Evolutionary conservation across 2,797 vertebrate species (phyloP), one percentile per base, ranked within the genome.

Genomic region (Buceros bicornis): DNA sequence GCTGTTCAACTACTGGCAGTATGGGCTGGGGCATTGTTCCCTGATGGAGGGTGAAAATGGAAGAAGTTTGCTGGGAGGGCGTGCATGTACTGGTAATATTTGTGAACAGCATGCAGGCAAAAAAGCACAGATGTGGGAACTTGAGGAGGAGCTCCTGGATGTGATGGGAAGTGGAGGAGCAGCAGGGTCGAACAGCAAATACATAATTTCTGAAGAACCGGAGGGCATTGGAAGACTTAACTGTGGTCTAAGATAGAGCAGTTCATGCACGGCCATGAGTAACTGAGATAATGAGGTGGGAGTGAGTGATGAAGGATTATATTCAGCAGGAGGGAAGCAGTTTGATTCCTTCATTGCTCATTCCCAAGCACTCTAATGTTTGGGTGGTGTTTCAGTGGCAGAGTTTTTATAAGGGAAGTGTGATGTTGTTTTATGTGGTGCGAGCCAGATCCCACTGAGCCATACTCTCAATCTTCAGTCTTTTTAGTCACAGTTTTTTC

Each of bases 381-480:
- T 96, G 96, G 96, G 95, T 93, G 92, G 88, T 66, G 87, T 93
- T 95, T 96, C 64, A 6, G 88, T 89, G 93, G 91, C 89, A 92
- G 83, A 90, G 57, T 82, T 96, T 95, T 35, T 82, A 66, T 73
- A 77, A 95, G 86, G 78, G 60, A 96, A 96, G 95, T 95, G 93
- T 95, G 90, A 96, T 96, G 81, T 73, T 94, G 94, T 94, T 96
- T 93, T 60, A 66, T 85, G 90, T 93, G 86, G 92, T 95, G 95
- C 87, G 89, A 96, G 96, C 96, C 95, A 94, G 90, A 95, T 96
- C 93, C 92, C 83, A 94, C 86, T 87, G 93, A 96, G 92, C 90
- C 80, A 54, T 83, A 87, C 87, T 95, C 91, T 88, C 76, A 58
- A 22, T 76, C 90, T 72, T 81, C 90, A 87, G 78, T 35, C 81